Conservation (phyloP, 2,888 invertebrate genomes). For the Sphaeridia pumilis region DNA sequence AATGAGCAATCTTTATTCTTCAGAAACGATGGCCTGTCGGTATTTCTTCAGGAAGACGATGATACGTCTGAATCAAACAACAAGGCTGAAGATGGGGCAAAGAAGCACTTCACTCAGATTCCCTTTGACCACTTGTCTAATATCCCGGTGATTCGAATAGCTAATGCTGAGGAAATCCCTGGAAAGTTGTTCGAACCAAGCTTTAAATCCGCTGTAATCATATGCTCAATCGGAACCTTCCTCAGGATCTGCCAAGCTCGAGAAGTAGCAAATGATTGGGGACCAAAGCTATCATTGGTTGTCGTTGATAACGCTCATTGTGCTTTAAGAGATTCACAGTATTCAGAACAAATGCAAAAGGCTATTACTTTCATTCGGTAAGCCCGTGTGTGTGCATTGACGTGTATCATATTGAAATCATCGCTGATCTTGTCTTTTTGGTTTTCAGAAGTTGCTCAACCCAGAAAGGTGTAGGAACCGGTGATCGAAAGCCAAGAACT, state of each 20-base stretch:
- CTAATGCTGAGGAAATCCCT: slow-evolving; percentile 13
- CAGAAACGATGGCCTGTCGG: slow-evolving; percentile 30
- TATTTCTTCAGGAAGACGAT: slow-evolving; percentile 32
- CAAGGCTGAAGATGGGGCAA: no score
- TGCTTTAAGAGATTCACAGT: slow-evolving; percentile 18
- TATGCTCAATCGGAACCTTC: slow-evolving; percentile 27
- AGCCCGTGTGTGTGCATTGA: no score
- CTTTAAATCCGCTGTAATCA: slow-evolving; percentile 22
- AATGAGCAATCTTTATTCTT: no score
- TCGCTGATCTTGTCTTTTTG: no score
- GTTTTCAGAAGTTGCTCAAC: no score
- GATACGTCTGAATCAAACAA: neutral
- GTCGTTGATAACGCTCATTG: slow-evolving; percentile 34
- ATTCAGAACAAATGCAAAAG: no score
- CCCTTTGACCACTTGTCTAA: slow-evolving; percentile 32
- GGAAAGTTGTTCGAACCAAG: slow-evolving; percentile 1
- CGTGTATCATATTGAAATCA: no score
- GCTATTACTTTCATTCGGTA: no score
- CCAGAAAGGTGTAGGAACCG: no score
- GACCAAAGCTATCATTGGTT: slow-evolving; percentile 25
- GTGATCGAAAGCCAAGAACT: no score
- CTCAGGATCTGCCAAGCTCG: slow-evolving; percentile 16
- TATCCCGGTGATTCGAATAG: slow-evolving; percentile 21
- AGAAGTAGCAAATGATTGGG: slow-evolving; percentile 1
- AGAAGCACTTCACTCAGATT: no score